Evolutionary conservation across 2,113 vertebrate genomes (phyloP).

Genomic region (Gallinago undulata): DNA sequence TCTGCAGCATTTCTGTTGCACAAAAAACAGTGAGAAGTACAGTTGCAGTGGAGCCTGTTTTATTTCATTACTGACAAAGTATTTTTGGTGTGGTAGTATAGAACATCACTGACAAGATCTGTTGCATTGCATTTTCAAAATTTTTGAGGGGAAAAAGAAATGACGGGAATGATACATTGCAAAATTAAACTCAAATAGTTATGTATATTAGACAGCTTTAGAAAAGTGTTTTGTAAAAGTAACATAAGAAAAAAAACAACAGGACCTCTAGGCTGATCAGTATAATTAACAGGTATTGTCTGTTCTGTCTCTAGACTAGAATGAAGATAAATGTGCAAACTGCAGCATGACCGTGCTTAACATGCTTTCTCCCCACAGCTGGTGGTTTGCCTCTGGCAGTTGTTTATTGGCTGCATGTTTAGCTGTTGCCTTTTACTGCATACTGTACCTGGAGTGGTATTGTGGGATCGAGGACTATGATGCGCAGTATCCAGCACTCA

Average conservation of each 20-base stretch:
- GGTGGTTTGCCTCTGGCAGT: slow-evolving; percentile 87
- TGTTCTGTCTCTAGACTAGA: neutral
- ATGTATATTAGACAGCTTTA: neutral
- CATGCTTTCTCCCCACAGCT: slow-evolving; percentile 58
- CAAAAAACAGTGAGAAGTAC: neutral
- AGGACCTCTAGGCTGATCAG: neutral
- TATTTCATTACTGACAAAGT: neutral
- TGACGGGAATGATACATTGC: neutral
- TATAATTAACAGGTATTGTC: neutral
- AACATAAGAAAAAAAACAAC: neutral
- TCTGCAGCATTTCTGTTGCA: neutral
- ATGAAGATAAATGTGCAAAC: neutral
- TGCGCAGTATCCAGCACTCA: slow-evolving; percentile 84
- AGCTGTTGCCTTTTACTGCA: slow-evolving; percentile 86
- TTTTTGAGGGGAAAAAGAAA: neutral
- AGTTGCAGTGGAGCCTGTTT: neutral
- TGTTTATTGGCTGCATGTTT: slow-evolving; percentile 80
- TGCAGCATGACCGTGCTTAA: neutral
- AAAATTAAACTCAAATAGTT: neutral
- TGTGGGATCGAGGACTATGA: slow-evolving; percentile 89
- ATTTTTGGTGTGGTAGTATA: neutral
- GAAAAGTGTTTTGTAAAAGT: neutral
- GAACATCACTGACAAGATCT: neutral
- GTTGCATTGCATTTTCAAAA: neutral
- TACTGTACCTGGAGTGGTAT: slow-evolving; percentile 93